Base-by-base conservation (phyloP, 2,113 vertebrate species). In the Prietella phreatophila region DNA sequence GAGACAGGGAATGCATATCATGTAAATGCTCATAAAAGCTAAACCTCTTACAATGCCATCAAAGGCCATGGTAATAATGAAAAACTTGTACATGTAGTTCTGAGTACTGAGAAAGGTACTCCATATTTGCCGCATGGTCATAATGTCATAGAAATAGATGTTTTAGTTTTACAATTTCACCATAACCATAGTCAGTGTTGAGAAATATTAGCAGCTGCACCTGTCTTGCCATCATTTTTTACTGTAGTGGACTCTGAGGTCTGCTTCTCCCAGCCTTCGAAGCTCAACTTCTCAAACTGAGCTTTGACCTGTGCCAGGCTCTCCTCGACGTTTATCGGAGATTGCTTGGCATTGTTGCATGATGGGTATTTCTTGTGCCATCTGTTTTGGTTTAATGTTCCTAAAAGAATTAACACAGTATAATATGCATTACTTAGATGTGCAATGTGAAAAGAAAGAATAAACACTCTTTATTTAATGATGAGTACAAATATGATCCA, bases 191-290 rank as follows among this genome's bases (percentile, higher is more conserved):
- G 4, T 50, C 79, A 65, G 13, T 42, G 36, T 42, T 61, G 19
- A 83, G 36, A 61, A 27, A 47, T 20, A 53, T 36, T 33, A 80
- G 58, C 42, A 82, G 33, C 61, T 89, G 94, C 91, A 99, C 98
- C 98, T 84, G 97, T 99, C 96, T 99, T 99, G 17, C 98, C 98
- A 84, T 97, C 97, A 82, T 99, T 99, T 81, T 94, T 97, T 92
- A 97, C 97, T 92, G 95, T 96, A 3, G 96, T 97, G 53, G 92
- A 91, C 90, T 95, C 95, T 60, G 90, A 90, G 10, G 96, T 96
- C 87, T 92, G 88, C 82, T 93, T 94, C 85, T 97, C 96, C 97
- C 97, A 99, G 75, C 96, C 97, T 30, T 97, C 96, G 86, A 99
- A 97, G 71, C 92, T 94, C 85, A 99, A 92, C 90, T 97, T 95